Evolutionary conservation across 2,797 vertebrate genomes (phyloP).

Genomic region (Salarias fasciatus): DNA sequence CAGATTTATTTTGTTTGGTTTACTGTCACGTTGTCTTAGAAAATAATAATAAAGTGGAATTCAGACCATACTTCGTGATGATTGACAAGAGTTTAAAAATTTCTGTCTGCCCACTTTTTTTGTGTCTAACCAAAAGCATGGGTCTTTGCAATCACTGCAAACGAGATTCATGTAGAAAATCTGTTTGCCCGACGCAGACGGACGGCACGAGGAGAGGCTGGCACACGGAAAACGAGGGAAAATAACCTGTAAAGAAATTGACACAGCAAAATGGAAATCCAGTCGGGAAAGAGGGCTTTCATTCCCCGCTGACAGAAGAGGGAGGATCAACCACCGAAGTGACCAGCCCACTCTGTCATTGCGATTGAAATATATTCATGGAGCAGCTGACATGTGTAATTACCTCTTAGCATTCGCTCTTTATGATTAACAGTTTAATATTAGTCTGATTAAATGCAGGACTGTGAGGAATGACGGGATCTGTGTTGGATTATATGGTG

Average conservation of each 20-base stretch:
- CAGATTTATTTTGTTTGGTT: conserved; percentile 29
- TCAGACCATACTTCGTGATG: conserved; percentile 21
- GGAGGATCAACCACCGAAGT: neutral
- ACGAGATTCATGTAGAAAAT: conserved; percentile 30
- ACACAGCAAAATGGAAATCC: conserved; percentile 18
- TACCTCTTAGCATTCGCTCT: neutral
- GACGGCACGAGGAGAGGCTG: conserved; percentile 21
- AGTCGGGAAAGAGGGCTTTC: conserved; percentile 19
- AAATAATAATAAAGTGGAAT: conserved; percentile 38
- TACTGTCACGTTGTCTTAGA: conserved; percentile 26
- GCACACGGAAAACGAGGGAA: conserved; percentile 25
- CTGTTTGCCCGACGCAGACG: conserved; percentile 17
- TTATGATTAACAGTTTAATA: neutral
- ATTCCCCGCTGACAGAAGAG: conserved; percentile 5
- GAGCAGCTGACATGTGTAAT: neutral
- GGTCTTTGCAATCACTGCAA: conserved; percentile 16
- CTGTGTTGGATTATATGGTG: too few relatives aligned
- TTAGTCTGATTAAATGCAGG: neutral
- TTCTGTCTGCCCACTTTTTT: conserved; percentile 48
- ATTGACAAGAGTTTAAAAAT: conserved; percentile 47
- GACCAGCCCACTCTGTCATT: conserved; percentile 3
- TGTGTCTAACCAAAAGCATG: conserved; percentile 53
- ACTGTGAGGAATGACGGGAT: too few relatives aligned
- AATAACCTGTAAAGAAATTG: conserved; percentile 30
- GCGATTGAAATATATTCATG: neutral